These are phyloP conservation scores for Mormyrus proboscirostris DNA, from an alignment of 2,797 vertebrate genomes.

Conservation along the genomic window DNA sequence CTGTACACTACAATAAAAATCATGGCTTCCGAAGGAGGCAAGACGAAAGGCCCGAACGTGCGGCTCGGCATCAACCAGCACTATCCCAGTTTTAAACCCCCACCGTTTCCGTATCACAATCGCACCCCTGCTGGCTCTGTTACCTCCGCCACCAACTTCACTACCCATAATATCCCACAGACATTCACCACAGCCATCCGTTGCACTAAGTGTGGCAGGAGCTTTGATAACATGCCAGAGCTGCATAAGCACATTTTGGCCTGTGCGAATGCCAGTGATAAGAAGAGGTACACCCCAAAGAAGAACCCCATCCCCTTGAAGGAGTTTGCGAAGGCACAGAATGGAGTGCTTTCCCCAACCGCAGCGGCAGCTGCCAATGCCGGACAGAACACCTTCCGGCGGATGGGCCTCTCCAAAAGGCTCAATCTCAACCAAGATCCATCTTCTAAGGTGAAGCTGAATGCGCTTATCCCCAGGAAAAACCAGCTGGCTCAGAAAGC, in stretches of 20 bases:
- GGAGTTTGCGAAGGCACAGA: constrained; percentile 81
- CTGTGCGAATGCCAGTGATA: constrained; percentile 92
- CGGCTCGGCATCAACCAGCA: constrained; percentile 94
- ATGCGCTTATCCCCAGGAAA: constrained; percentile 77
- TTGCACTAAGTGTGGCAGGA: constrained; percentile 94
- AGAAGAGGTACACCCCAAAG: constrained; percentile 91
- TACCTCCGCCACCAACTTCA: constrained; percentile 90
- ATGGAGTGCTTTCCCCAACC: constrained; percentile 69
- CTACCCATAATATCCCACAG: constrained; percentile 96
- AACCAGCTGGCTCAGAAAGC: constrained; percentile 84
- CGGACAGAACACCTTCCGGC: constrained; percentile 71
- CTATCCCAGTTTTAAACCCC: constrained; percentile 96
- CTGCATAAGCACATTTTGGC: constrained; percentile 91
- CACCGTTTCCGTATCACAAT: constrained; percentile 96
- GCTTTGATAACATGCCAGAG: constrained; percentile 98
- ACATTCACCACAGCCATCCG: constrained; percentile 94
- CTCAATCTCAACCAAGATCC: constrained; percentile 73
- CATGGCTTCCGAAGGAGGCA: constrained; percentile 78
- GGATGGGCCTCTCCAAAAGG: constrained; percentile 77
- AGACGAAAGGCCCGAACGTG: constrained; percentile 85
- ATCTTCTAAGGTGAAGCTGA: constrained; percentile 79
- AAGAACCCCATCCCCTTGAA: constrained; percentile 91
- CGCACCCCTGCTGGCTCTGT: constrained; percentile 77
- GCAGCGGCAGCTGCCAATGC: constrained; percentile 49
- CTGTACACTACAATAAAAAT: constrained; percentile 91